Evolutionary conservation across 2,888 invertebrate species (phyloP), one percentile per base, ranked within the genome.

Genomic region (Epirrhoe alternata): DNA sequence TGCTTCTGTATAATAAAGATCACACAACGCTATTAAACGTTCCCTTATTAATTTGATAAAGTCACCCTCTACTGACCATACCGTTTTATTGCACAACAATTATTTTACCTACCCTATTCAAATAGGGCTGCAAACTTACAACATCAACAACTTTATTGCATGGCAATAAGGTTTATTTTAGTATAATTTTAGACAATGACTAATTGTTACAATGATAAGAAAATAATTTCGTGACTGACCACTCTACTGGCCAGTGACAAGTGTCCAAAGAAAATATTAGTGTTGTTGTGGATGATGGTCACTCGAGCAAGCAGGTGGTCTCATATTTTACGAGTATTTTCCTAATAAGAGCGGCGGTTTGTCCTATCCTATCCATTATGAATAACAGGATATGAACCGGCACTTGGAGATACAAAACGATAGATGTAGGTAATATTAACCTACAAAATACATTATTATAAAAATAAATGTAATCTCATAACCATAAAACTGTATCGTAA

Each of bases 41-140:
- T 24, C 51, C 45, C 56, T 76, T 71, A 80, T 79, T 82, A 80
- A 84, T 86, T 83, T 75, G 84, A 86, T 86, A 78, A 86, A 84
- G 74, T 78, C 14, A 47, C 74, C 45, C 73, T 76, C 75, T 51
- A 76, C 73, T 84, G 85, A 86, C 85, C 89, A 90, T 89, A 81
- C 82, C 85, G 89, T 77, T 89, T 90, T 89, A 90, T 89, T 85
- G 87, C 86, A 68, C 75, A 77, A 84, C 89, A 85, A 90, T 90
- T 88, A 89, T 77, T 50, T 59, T 50, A 54, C 47, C 56, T 55
- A 55, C 64, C 63, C 64, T 73, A 66, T 69, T 65, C 62, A 63
- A 66, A 74, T 76, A 69, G 80, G 77, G 76, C 71, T 61, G 57
- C 58, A 6, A 61, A 57, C 66, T 65, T 59, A 67, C 74, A 66